phyloP scores from a whole-genome alignment of 2,888 invertebrate species.

The Kuschelorhynchus macadamiae region DNA sequence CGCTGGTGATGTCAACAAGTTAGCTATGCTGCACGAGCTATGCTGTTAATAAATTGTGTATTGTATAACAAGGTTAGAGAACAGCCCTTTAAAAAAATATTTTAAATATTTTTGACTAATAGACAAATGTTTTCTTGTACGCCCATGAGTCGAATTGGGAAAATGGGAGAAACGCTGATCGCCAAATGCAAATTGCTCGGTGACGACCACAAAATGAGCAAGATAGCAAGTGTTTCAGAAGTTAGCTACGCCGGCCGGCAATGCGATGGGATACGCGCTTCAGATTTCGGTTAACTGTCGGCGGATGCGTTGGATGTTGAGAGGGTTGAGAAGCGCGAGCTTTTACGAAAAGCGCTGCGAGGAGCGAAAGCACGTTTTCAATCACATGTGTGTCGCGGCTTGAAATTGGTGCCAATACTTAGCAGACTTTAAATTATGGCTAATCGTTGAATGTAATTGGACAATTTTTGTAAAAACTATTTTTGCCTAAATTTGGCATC shows the following conservation, averaged over 20 bases:
- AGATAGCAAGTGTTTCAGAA: conserved; percentile 57
- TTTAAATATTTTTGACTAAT: background rate
- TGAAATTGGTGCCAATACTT: conserved; percentile 50
- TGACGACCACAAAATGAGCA: conserved; percentile 58
- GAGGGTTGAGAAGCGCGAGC: conserved; percentile 35
- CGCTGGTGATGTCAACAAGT: no score
- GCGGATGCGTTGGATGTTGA: conserved; percentile 46
- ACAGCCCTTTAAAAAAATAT: background rate
- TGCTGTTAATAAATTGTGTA: no score
- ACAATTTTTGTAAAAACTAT: no score
- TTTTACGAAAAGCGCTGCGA: conserved; percentile 47
- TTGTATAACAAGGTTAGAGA: no score
- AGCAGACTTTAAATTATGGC: conserved; percentile 13
- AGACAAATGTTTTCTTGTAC: conserved; percentile 7
- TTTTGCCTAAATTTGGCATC: no score
- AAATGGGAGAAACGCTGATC: conserved; percentile 47
- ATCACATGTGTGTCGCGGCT: conserved; percentile 42
- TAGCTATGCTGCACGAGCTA: no score
- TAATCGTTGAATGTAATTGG: no score
- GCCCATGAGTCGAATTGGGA: conserved; percentile 34
- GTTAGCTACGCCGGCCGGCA: conserved; percentile 45
- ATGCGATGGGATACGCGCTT: conserved; percentile 25
- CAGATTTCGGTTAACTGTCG: conserved; percentile 44
- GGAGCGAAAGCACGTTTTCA: conserved; percentile 39
- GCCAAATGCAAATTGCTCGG: conserved; percentile 57